These are phyloP conservation scores for Charaxes varanes DNA, from an alignment of 1,140 invertebrate genomes.

Conservation along the genomic window DNA sequence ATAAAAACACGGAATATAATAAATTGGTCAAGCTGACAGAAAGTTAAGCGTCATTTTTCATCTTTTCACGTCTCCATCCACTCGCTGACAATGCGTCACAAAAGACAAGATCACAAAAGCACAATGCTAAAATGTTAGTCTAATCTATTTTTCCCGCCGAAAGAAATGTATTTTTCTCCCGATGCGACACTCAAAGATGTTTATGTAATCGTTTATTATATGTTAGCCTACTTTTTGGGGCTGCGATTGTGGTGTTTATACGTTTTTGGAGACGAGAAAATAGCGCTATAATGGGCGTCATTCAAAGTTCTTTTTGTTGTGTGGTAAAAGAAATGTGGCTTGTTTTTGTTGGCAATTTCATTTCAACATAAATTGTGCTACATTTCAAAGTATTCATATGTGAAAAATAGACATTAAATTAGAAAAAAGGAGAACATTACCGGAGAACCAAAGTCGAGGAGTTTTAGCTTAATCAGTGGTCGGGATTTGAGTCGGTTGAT, in stretches of 20 bases:
- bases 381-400: too few relatives aligned
- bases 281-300: constrained; percentile 18
- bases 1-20: too few relatives aligned
- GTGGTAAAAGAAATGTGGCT: constrained; percentile 3
- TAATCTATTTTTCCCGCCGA: constrained; percentile 34
- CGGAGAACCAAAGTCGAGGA: too few relatives aligned
- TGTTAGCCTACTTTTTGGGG: constrained; percentile 32
- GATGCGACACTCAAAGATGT: constrained; percentile 35
- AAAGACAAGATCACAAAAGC: constrained; percentile 25
- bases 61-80: constrained; percentile 19
- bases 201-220: constrained; percentile 41
- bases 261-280: constrained; percentile 13
- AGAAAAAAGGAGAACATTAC: background rate
- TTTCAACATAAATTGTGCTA: too few relatives aligned
- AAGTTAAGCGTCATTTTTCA: constrained; percentile 19
- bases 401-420: background rate
- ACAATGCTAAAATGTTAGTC: constrained; percentile 33
- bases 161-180: constrained; percentile 35
- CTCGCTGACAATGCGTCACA: constrained; percentile 20
- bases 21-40: background rate
- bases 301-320: constrained; percentile 14
- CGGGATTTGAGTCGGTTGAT: too few relatives aligned
- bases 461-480: too few relatives aligned
- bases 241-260: constrained; percentile 21
- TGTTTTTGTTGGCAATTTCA: constrained; percentile 5